A percentile compares a stretch with the other conserved stretches of the same genome.
Conservation (phyloP, 2,113 vertebrate genomes). For the Paramisgurnus dabryanus region DNA sequence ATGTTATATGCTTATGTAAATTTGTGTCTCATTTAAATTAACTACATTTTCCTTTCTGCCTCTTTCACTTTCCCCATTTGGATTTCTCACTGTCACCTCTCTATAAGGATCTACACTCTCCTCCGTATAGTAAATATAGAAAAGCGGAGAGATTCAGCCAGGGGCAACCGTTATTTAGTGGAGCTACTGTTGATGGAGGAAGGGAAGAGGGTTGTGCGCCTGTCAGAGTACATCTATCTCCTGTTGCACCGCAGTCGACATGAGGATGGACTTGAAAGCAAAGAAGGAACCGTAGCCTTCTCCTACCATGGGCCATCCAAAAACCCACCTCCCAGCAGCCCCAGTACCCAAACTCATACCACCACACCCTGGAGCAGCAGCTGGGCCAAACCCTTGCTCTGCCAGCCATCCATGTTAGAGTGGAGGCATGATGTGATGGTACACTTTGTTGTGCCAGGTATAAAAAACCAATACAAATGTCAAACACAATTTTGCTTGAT, state of each 20-base stretch:
- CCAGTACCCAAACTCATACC: slow-evolving; percentile 60
- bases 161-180: slow-evolving; percentile 94
- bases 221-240: slow-evolving; percentile 93
- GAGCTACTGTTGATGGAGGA: slow-evolving; percentile 92
- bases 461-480: slow-evolving; percentile 35
- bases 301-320: slow-evolving; percentile 36
- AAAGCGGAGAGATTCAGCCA: slow-evolving; percentile 90
- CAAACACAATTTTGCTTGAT: too few relatives aligned
- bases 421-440: slow-evolving; percentile 93
- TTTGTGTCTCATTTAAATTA: not conserved
- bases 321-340: slow-evolving; percentile 50
- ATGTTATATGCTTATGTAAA: slow-evolving; percentile 1
- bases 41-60: not conserved
- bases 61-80: not conserved
- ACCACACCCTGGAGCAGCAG: slow-evolving; percentile 75
- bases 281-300: slow-evolving; percentile 68
- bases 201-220: slow-evolving; percentile 82
- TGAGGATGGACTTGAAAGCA: slow-evolving; percentile 64
- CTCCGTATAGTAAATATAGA: slow-evolving; percentile 91
- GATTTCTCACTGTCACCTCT: not conserved
- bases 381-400: slow-evolving; percentile 85
- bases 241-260: slow-evolving; percentile 82
- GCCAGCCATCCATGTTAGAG: slow-evolving; percentile 84
- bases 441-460: slow-evolving; percentile 97
- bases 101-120: slow-evolving; percentile 74